Conservation (phyloP, 2,888 invertebrate genomes). For the Diogma glabrata region DNA sequence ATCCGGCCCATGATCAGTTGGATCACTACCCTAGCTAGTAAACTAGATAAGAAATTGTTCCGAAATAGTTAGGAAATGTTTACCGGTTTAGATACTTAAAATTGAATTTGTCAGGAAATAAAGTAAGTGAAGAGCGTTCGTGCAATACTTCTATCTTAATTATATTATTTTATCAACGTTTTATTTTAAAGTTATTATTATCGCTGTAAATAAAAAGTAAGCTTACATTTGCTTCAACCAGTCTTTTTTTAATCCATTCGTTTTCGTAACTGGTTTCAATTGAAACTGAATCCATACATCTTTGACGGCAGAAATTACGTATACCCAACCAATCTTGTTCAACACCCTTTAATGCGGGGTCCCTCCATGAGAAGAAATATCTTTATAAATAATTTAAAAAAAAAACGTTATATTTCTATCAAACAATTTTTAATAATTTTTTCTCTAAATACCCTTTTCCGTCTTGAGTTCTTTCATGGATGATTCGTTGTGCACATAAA, state of each 20-base stretch:
- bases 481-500: conserved; percentile 59
- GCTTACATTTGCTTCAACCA: conserved; percentile 65
- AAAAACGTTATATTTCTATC: neutral
- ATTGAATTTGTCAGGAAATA: too few species aligned
- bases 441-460: conserved; percentile 45
- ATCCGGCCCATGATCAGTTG: too few species aligned
- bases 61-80: too few species aligned
- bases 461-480: conserved; percentile 59
- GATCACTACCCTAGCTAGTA: too few species aligned
- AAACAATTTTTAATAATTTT: neutral
- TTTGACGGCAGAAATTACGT: conserved; percentile 74
- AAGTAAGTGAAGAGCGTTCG: too few species aligned
- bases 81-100: too few species aligned
- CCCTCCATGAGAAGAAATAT: conserved; percentile 82
- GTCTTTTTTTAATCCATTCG: conserved; percentile 71
- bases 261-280: conserved; percentile 78
- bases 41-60: too few species aligned
- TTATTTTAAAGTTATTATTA: too few species aligned
- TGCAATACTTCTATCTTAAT: too few species aligned
- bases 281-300: conserved; percentile 83
- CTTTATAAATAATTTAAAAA: conserved; percentile 38
- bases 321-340: conserved; percentile 78
- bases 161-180: too few species aligned
- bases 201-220: too few species aligned
- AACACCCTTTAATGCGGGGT: conserved; percentile 57